Base-by-base conservation (phyloP, 2,113 vertebrate species). In the Dipodomys ordii region DNA sequence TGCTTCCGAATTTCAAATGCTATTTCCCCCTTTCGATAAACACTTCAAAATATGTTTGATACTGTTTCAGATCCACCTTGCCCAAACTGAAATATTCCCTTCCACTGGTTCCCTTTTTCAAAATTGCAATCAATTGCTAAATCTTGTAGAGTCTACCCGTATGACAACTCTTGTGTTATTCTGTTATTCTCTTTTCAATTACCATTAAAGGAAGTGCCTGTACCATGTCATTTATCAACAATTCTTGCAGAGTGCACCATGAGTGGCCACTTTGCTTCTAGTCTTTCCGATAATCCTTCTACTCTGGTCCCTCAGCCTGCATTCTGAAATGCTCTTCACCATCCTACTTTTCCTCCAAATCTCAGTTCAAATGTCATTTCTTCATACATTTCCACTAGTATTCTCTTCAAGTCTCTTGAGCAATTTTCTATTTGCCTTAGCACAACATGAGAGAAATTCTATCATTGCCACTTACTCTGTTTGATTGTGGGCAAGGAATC, bases 1-100 rank as follows among this genome's bases (percentile, higher is more conserved):
- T 60, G 64, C 46, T 95, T 90, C 49, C 20, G 87, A 83, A 73
- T 89, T 68, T n/a, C 72, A 88, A 67, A 64, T 86, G 44, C 30
- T 39, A 69, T 46, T 85, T 76, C 18, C 68, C 35, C 68, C 32
- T 87, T 80, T 86, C n/a, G 44, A 77, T 46, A 46, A 87, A 80
- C n/a, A 35, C 39, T 73, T 86, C 64, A 85, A 78, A 71, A 76
- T 81, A 62, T 44, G 65, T 67, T 57, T 32, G 28, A 18, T 86
- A 28, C 4, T 46, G 87, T 89, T 91, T 77, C 35, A 91, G 46
- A 69, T n/a, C 12, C 62, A 95, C 19, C 6, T 49, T 84, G 20
- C n/a, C 28, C 9, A 73, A 85, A 32, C 28, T 32, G 78, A 87
- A 87, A 74, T 53, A 74, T 84, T 93, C 12, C 86, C 9, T 90